These are phyloP conservation scores for Chitala chitala DNA, from an alignment of 2,113 vertebrate species.

Conservation along the genomic window DNA sequence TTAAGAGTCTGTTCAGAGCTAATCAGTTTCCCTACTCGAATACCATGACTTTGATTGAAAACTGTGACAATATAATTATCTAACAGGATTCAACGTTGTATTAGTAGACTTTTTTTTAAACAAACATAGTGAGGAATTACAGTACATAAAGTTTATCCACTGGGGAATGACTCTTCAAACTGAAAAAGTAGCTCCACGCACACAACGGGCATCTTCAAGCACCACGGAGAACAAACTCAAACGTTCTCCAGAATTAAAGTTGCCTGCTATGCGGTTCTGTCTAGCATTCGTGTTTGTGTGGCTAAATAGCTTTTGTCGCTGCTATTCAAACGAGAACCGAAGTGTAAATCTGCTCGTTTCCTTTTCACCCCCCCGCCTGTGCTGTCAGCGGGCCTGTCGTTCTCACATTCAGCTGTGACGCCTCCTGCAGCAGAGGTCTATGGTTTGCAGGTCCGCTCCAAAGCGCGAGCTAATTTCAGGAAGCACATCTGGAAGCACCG, in stretches of 20 bases:
- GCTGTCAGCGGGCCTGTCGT: conserved; percentile 39
- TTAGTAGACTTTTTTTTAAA: neutral
- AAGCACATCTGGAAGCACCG: no score
- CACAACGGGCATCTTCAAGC: neutral
- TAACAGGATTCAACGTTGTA: neutral
- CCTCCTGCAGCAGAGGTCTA: conserved; percentile 48
- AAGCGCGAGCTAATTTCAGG: conserved; percentile 50
- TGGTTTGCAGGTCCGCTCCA: conserved; percentile 47
- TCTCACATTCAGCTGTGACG: conserved; percentile 45
- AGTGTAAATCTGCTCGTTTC: neutral
- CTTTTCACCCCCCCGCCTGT: conserved; percentile 19
- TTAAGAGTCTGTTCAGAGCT: conserved; percentile 40
- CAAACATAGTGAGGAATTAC: conserved; percentile 1
- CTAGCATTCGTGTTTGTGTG: neutral
- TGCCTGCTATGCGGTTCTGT: neutral
- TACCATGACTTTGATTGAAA: neutral
- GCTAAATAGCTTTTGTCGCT: conserved; percentile 3
- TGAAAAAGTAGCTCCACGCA: neutral
- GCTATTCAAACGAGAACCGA: neutral
- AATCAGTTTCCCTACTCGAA: conserved; percentile 32
- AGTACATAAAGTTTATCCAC: neutral
- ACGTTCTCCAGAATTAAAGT: neutral
- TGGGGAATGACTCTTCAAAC: neutral
- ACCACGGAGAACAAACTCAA: neutral
- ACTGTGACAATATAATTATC: neutral